Conservation (phyloP, 2,797 vertebrate species). For the Lerista edwardsae region DNA sequence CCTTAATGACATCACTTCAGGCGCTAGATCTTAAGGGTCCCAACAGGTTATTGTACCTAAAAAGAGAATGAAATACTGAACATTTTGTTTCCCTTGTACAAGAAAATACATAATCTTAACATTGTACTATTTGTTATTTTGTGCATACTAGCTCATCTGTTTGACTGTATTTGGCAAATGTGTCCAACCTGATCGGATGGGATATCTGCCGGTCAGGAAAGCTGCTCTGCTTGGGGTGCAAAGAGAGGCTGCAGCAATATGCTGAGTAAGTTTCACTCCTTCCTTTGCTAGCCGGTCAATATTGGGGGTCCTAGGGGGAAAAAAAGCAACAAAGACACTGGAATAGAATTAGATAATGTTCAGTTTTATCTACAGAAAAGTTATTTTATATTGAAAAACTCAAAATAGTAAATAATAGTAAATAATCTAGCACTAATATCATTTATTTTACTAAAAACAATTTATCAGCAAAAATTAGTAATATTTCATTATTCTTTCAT, state of each 20-base stretch:
- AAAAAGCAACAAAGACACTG: not conserved
- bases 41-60: too few relatives aligned
- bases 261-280: constrained; percentile 88
- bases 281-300: constrained; percentile 84
- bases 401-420: not conserved
- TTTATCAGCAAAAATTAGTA: not conserved
- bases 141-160: not conserved
- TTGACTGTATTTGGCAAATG: not conserved
- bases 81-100: not conserved
- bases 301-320: constrained; percentile 84
- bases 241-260: constrained; percentile 85
- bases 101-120: not conserved
- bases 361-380: not conserved
- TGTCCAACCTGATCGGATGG: constrained; percentile 81
- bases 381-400: not conserved
- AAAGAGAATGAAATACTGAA: not conserved
- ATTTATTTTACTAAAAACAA: not conserved
- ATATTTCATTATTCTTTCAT: not conserved
- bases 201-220: constrained; percentile 87
- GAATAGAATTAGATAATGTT: not conserved
- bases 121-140: not conserved
- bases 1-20: too few relatives aligned
- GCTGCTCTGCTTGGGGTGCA: constrained; percentile 88
- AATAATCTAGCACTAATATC: too few relatives aligned
- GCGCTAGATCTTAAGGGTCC: too few relatives aligned